Conservation (phyloP, 2,888 invertebrate species). For the Archips xylosteana region DNA sequence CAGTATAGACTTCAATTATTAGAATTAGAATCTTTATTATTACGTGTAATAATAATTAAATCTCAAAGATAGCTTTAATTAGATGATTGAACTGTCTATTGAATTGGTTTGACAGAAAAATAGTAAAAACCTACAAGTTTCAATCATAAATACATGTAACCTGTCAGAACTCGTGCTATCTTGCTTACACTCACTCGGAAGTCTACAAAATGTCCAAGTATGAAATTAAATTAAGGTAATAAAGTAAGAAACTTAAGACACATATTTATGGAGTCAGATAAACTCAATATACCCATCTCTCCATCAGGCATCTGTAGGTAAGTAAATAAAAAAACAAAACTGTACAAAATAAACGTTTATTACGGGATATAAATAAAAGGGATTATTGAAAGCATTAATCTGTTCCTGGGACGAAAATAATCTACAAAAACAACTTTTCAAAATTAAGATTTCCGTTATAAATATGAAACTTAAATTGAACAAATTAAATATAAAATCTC, state of each 20-base stretch:
- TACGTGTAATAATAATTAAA: too few relatives aligned
- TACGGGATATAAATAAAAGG: constrained; percentile 70
- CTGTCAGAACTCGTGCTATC: too few relatives aligned
- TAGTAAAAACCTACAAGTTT: too few relatives aligned
- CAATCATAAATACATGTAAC: too few relatives aligned
- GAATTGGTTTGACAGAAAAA: too few relatives aligned
- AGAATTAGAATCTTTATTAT: neutral
- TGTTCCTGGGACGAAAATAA: constrained; percentile 44
- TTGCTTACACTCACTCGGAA: neutral
- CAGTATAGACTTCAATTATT: neutral
- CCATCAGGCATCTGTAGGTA: neutral
- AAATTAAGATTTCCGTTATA: constrained; percentile 44
- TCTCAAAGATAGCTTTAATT: too few relatives aligned
- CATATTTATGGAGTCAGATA: neutral
- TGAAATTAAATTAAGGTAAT: neutral
- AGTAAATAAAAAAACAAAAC: constrained; percentile 56
- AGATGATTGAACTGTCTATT: too few relatives aligned
- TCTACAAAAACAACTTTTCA: constrained; percentile 32
- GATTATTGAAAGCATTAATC: constrained; percentile 65
- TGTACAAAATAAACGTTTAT: constrained; percentile 78
- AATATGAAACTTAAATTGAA: constrained; percentile 14
- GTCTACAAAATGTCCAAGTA: neutral
- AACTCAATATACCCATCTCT: neutral
- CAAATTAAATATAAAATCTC: constrained; percentile 35
- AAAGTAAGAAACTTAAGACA: neutral